These are phyloP conservation scores for Coluber constrictor DNA, from an alignment of 2,797 vertebrate genomes.

Conservation along the genomic window DNA sequence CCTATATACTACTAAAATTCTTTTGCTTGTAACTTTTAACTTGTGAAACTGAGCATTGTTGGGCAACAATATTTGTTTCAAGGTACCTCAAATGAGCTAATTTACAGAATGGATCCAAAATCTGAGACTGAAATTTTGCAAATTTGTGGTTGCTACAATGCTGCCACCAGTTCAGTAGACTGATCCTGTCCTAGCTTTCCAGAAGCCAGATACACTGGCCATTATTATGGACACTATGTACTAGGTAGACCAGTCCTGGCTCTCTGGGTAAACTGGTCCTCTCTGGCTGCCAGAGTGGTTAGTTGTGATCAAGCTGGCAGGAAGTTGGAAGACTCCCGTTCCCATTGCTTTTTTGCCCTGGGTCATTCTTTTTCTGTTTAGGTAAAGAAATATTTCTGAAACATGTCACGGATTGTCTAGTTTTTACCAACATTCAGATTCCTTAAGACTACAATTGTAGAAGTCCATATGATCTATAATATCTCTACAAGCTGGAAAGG, in stretches of 20 bases:
- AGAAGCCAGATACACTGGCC: too few species aligned
- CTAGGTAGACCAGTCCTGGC: background rate
- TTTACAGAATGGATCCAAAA: too few species aligned
- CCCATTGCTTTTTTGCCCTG: background rate
- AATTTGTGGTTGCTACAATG: background rate
- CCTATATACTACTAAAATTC: background rate
- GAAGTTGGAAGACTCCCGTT: background rate
- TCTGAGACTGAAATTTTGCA: background rate
- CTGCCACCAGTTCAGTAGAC: background rate
- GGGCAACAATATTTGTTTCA: too few species aligned
- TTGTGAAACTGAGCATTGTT: too few species aligned
- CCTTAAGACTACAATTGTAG: background rate
- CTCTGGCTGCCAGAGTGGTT: background rate
- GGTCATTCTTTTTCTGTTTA: background rate
- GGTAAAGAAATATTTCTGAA: background rate
- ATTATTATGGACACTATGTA: background rate
- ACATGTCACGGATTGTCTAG: background rate
- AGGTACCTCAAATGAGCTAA: too few species aligned
- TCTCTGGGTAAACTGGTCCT: background rate
- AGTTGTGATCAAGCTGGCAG: background rate
- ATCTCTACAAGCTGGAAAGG: background rate
- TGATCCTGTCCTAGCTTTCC: background rate
- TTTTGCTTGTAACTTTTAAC: too few species aligned
- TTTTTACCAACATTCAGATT: background rate
- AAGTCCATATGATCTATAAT: background rate